Evolutionary conservation across 2,888 invertebrate genomes (phyloP).

Genomic region (Aporophyla nigra): DNA sequence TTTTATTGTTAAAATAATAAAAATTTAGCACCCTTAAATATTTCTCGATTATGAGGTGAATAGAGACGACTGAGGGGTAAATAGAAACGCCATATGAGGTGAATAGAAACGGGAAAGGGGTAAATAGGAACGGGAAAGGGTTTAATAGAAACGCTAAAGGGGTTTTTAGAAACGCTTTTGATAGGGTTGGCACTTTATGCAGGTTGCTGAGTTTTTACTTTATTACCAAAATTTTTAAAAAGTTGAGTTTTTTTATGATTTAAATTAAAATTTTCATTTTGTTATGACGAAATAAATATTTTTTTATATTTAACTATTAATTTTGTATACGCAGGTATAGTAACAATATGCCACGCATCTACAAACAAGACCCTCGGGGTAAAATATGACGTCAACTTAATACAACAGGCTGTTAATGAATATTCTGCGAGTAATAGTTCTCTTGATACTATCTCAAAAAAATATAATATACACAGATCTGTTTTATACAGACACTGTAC

Average conservation of each 20-base stretch:
- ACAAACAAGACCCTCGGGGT: conserved; percentile 51
- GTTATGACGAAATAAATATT: too few relatives aligned
- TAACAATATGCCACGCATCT: conserved; percentile 48
- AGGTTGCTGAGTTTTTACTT: too few relatives aligned
- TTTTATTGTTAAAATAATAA: conserved; percentile 43
- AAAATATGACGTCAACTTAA: conserved; percentile 50
- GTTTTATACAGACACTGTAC: conserved; percentile 51
- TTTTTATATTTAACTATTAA: conserved; percentile 29
- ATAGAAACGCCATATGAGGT: conserved; percentile 38
- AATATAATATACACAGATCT: conserved; percentile 50
- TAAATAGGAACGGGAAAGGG: conserved; percentile 32
- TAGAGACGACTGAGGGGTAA: too few relatives aligned
- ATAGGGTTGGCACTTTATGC: conserved; percentile 50
- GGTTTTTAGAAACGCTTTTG: conserved; percentile 45
- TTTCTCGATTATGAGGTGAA: conserved; percentile 46
- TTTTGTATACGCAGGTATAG: conserved; percentile 47
- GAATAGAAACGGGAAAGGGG: conserved; percentile 43
- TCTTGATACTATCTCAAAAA: conserved; percentile 47
- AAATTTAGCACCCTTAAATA: conserved; percentile 35
- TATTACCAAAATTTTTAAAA: too few relatives aligned
- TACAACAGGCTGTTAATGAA: conserved; percentile 45
- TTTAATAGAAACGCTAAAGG: conserved; percentile 46
- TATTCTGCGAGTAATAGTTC: conserved; percentile 45
- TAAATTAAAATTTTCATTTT: too few relatives aligned
- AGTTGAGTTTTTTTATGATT: too few relatives aligned